Percentiles rank a stretch among this genome's conserved stretches.
phyloP scores from a whole-genome alignment of 2,888 invertebrate genomes.

The Pammene aurita region DNA sequence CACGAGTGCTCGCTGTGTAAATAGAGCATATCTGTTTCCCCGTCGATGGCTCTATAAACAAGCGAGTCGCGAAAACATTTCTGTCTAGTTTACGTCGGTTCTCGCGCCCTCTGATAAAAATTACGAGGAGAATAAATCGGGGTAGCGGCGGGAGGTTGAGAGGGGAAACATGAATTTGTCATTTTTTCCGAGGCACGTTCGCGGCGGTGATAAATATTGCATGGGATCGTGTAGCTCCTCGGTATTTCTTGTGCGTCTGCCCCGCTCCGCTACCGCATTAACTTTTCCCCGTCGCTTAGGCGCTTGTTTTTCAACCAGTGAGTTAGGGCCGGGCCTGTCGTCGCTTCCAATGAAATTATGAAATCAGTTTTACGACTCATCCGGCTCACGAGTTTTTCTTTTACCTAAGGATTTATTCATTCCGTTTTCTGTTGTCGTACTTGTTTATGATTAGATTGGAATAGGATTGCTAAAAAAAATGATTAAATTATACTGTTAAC shows the following conservation, averaged over 20 bases:
- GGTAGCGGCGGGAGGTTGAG: constrained; percentile 55
- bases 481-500: not conserved
- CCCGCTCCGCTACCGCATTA: constrained; percentile 60
- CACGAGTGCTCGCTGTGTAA: constrained; percentile 68
- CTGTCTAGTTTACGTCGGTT: constrained; percentile 74
- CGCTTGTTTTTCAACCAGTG: constrained; percentile 74
- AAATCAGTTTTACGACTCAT: constrained; percentile 77
- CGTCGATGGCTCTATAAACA: constrained; percentile 81
- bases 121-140: constrained; percentile 78
- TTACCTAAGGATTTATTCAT: constrained; percentile 48
- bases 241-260: constrained; percentile 61
- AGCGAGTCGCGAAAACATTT: constrained; percentile 79
- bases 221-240: constrained; percentile 65
- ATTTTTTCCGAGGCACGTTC: constrained; percentile 81
- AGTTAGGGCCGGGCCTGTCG: constrained; percentile 71
- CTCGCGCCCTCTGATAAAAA: constrained; percentile 78
- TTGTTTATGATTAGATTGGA: constrained; percentile 9
- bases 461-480: not conserved
- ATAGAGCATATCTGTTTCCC: constrained; percentile 78
- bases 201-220: constrained; percentile 81
- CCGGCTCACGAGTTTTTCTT: constrained; percentile 65
- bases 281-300: constrained; percentile 67
- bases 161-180: constrained; percentile 80
- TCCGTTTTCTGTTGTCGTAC: constrained; percentile 43
- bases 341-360: constrained; percentile 77